phyloP scores from a whole-genome alignment of 23 tunicate species.

The Ciona savignyi region DNA sequence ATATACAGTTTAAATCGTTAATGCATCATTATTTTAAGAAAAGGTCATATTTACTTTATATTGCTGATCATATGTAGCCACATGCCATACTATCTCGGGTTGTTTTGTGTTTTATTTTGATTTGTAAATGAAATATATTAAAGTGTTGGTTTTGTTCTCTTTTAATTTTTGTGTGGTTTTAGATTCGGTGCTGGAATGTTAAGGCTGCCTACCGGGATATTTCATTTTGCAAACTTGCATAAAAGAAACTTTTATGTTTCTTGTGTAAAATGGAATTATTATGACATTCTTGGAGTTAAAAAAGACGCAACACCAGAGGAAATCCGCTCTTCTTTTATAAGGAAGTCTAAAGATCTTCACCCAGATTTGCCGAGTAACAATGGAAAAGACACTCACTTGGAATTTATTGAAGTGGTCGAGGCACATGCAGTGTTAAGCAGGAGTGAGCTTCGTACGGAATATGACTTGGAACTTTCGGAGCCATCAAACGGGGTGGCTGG shows the following conservation, averaged over 20 bases:
- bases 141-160: too few relatives aligned
- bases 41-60: too few relatives aligned
- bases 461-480: slow-evolving; percentile 19
- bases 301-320: slow-evolving; percentile 15
- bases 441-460: slow-evolving; percentile 1
- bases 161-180: too few relatives aligned
- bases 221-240: background rate
- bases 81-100: too few relatives aligned
- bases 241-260: background rate
- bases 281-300: slow-evolving; percentile 8
- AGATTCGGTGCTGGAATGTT: too few relatives aligned
- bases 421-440: slow-evolving; percentile 32
- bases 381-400: slow-evolving; percentile 27
- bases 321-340: slow-evolving; percentile 17
- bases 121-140: too few relatives aligned
- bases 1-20: too few relatives aligned
- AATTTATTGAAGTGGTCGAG: slow-evolving; percentile 21
- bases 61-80: too few relatives aligned
- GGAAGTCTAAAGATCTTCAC: slow-evolving; percentile 28
- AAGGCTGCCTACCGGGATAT: too few relatives aligned
- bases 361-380: slow-evolving; percentile 15
- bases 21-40: too few relatives aligned
- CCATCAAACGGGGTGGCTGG: too few relatives aligned
- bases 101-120: too few relatives aligned
- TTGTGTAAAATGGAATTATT: background rate